phyloP scores from a whole-genome alignment of 2,888 invertebrate species.

The Pantelozetes paolii region DNA sequence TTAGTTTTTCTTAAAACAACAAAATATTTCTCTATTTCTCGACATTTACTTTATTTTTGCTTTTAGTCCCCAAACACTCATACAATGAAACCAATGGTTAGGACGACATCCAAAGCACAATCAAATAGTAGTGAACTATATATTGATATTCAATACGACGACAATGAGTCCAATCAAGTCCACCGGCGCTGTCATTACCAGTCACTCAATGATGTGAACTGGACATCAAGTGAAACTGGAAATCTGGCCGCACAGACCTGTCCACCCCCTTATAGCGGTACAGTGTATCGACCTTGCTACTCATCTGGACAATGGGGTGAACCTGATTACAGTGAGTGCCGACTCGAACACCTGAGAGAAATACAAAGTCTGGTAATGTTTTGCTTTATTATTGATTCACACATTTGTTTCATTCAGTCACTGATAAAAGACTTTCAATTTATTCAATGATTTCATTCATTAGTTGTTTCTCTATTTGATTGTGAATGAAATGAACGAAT shows the following conservation, averaged over 20 bases:
- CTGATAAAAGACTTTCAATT: constrained; percentile 1
- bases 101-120: constrained; percentile 21
- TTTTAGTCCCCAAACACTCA: constrained; percentile 10
- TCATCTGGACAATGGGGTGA: constrained; percentile 48
- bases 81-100: constrained; percentile 10
- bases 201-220: constrained; percentile 42
- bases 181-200: constrained; percentile 42
- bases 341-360: constrained; percentile 47
- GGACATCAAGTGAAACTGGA: constrained; percentile 48
- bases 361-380: constrained; percentile 47
- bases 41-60: not conserved
- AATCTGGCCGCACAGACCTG: constrained; percentile 47
- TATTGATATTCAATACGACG: constrained; percentile 28
- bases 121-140: constrained; percentile 22
- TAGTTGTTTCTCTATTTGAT: not conserved
- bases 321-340: constrained; percentile 48
- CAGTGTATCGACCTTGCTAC: constrained; percentile 48
- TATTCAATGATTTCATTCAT: constrained; percentile 4
- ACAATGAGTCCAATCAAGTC: constrained; percentile 36
- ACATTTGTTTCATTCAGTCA: constrained; percentile 30
- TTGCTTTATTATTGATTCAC: constrained; percentile 36
- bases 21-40: constrained; percentile 16
- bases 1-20: not conserved
- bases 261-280: constrained; percentile 47
- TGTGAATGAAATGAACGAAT: constrained; percentile 28